Evolutionary conservation across 1,140 invertebrate genomes (phyloP), one percentile per base, ranked within the genome.

Genomic region (Eupeodes corollae): DNA sequence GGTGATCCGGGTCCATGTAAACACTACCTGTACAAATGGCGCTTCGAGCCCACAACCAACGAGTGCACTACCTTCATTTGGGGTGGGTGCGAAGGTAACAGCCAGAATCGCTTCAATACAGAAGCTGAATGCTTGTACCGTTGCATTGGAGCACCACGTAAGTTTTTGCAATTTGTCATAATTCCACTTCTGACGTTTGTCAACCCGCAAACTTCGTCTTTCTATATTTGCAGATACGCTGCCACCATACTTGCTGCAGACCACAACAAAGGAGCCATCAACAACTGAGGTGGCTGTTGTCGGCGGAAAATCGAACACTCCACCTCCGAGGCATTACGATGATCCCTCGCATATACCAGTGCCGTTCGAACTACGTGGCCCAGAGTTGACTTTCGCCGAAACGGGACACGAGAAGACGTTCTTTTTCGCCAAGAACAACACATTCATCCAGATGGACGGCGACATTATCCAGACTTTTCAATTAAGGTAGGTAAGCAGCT

Each of bases 351-450:
- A 5, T 70, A 72, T 77, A 12, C 79, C 81, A 1, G 75, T 86
- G 53, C 83, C 84, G 9, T 76, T 77, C 30, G 77, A 83, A 48
- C 75, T 84, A 54, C 70, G 84, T 54, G 85, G 84, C 13, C 72
- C 82, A 56, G 79, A 85, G 61, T 68, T 88, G 16, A 88, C 85
- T 1, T 88, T 89, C 61, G 81, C 82, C 53, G 85, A 89, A 64
- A 86, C 83, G 15, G 86, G 85, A 2, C 74, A 82, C 55, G 78
- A 83, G 49, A 73, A 73, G 55, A 86, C 83, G 13, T 91, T 91
- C 63, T 87, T 89, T 79, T 89, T 89, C 65, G 85, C 86, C 8
- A 82, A 88, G 62, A 85, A 83, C 47, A 88, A 88, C 56, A 88
- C 86, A 2, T 91, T 83, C 62, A 89, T 91, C 60, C 87, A 91